Percentiles rank a stretch among this genome's conserved stretches.
These are phyloP conservation scores for Zingel zingel DNA, from an alignment of 2,113 vertebrate genomes.

Conservation along the genomic window DNA sequence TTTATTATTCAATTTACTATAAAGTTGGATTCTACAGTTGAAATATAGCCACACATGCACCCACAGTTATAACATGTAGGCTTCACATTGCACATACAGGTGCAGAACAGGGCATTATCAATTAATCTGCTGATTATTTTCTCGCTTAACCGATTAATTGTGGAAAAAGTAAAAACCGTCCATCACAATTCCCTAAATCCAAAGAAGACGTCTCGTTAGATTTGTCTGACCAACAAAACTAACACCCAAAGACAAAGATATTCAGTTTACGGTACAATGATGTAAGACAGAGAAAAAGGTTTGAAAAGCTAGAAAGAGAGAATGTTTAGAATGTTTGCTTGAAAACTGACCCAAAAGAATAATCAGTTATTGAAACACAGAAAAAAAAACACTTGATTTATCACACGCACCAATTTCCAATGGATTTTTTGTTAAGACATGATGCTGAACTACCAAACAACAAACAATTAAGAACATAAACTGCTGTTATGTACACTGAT, in stretches of 20 bases:
- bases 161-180: not conserved
- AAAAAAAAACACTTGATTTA: not conserved
- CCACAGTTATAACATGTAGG: not conserved
- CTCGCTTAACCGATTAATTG: not conserved
- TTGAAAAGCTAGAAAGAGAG: not conserved
- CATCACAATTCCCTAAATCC: not conserved
- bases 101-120: not conserved
- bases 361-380: conserved; percentile 15
- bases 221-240: not conserved
- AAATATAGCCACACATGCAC: not conserved
- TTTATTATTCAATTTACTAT: not conserved
- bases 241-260: not conserved
- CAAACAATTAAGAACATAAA: conserved; percentile 44
- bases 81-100: not conserved
- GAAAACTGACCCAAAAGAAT: not conserved
- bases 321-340: not conserved
- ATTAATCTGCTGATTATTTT: not conserved
- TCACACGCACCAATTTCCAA: not conserved
- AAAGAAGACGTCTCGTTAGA: not conserved
- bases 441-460: conserved; percentile 29
- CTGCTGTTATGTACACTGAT: conserved; percentile 35
- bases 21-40: not conserved
- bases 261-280: not conserved
- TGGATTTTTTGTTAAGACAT: conserved; percentile 29
- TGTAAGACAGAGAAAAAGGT: not conserved